A percentile compares a stretch with the other conserved stretches of the same genome.
Evolutionary conservation across 2,797 vertebrate species (phyloP).

Genomic region (Gallinago stenura): DNA sequence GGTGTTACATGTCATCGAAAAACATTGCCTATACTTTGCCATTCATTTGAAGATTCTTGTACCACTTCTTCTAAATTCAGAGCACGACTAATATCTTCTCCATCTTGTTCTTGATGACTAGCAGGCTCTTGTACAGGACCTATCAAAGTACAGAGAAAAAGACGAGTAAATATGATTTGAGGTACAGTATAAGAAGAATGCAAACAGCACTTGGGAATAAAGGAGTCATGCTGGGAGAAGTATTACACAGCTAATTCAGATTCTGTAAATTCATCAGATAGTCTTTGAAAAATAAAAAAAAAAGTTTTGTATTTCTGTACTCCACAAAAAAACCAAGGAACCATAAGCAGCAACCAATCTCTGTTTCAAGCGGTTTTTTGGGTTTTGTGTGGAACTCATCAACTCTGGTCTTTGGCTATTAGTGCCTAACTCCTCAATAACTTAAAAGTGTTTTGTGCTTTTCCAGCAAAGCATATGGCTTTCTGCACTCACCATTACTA

Average conservation of each 20-base stretch:
- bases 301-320: neutral
- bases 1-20: constrained; percentile 80
- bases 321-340: neutral
- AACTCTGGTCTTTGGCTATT: neutral
- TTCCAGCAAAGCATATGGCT: neutral
- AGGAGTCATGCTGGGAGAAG: neutral
- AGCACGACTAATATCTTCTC: constrained; percentile 83
- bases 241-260: neutral
- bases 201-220: neutral
- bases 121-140: constrained; percentile 81
- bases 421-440: neutral
- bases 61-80: constrained; percentile 92
- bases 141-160: constrained; percentile 43
- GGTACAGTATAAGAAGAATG: neutral
- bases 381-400: neutral
- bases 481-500: neutral
- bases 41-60: constrained; percentile 88
- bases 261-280: neutral
- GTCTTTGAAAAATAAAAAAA: neutral
- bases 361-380: neutral
- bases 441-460: neutral
- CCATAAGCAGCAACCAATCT: neutral
- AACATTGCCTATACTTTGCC: constrained; percentile 89
- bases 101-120: constrained; percentile 78
- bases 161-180: neutral